Evolutionary conservation across 2,113 vertebrate species (phyloP), one percentile per base, ranked within the genome.

Genomic region (Nothocercus julius): DNA sequence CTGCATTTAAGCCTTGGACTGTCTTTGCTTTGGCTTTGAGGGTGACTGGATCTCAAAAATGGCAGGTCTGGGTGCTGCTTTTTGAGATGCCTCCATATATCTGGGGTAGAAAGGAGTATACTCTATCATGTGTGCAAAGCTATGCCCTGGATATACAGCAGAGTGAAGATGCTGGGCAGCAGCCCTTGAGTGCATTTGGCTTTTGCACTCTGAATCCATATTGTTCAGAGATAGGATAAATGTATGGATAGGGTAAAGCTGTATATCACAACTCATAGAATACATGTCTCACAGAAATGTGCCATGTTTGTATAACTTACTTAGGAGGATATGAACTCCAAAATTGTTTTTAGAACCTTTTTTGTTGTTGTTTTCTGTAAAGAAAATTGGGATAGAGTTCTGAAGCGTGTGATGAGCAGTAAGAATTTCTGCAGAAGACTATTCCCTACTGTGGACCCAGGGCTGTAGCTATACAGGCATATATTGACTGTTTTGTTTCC

Each of bases 401-500:
- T 81, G 61, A 85, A 51, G 8, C 1, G 3, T 47, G 8, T 45
- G 7, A 67, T 47, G 32, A 82, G 68, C 49, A 15, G 3, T 25
- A 70, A 68, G 89, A 79, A 9, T 83, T 85, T 92, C 64, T 20
- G 56, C 11, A 67, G 36, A 87, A 85, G 9, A 5, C 30, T 63
- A 34, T 68, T 94, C 59, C 38, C 24, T 76, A 58, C 32, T 58
- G 12, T 82, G 67, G 27, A 28, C 25, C 15, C 2, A 1, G 59
- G 17, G 69, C 93, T 54, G 56, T 30, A 59, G 53, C 82, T 64
- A 36, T 49, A 67, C 7, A 67, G 66, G 49, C 30, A 89, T 49
- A 64, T 94, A 84, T 92, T 79, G 90, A 89, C 85, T 83, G 4
- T 49, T 76, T 92, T 92, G 38, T 88, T 95, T 86, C 44, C 66